Evolutionary conservation across 2,888 invertebrate genomes (phyloP).

Genomic region (Nemotelus nigrinus): DNA sequence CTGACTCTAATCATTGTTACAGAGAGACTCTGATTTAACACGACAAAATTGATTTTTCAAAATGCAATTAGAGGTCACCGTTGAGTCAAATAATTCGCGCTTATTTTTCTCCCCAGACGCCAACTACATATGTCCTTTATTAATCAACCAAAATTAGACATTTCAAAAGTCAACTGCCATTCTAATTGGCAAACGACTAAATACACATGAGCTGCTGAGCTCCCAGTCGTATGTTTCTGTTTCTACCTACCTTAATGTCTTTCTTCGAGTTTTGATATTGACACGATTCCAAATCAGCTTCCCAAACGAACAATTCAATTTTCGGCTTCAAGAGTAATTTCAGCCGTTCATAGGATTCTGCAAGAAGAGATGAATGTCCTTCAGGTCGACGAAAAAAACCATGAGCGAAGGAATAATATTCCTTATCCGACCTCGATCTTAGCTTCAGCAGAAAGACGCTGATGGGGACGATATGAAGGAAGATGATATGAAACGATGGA

Average conservation of each 20-base stretch:
- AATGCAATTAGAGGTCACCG: no score
- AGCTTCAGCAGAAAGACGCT: constrained; percentile 2
- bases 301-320: constrained; percentile 23
- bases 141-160: no score
- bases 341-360: background rate
- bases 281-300: constrained; percentile 37
- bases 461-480: constrained; percentile 27
- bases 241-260: constrained; percentile 31
- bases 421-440: constrained; percentile 4
- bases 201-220: no score
- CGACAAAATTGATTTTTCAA: no score
- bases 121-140: no score
- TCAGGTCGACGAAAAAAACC: constrained; percentile 36
- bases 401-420: constrained; percentile 31
- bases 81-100: no score
- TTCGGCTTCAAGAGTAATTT: background rate
- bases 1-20: no score
- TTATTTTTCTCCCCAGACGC: no score
- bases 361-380: constrained; percentile 29
- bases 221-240: no score
- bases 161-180: no score
- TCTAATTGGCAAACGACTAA: no score
- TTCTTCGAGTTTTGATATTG: constrained; percentile 27
- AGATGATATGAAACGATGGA: constrained; percentile 26
- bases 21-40: no score